Evolutionary conservation across 2,888 invertebrate species (phyloP).

Genomic region (Stictocephala bisonia): DNA sequence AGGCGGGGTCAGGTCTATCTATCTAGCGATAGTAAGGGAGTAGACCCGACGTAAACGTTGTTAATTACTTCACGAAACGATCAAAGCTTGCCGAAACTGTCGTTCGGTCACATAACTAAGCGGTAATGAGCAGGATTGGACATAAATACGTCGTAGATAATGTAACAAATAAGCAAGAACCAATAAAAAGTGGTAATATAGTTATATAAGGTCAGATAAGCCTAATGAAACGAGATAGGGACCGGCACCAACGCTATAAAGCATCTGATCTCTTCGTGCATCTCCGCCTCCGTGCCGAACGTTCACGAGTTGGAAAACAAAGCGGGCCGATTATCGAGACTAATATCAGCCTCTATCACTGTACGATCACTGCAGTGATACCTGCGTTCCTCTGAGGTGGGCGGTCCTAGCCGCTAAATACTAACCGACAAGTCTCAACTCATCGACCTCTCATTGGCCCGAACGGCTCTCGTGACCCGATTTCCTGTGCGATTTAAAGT

Average conservation of each 20-base stretch:
- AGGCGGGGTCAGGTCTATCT: too few species aligned
- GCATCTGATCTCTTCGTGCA: constrained; percentile 10
- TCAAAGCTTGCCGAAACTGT: constrained; percentile 8
- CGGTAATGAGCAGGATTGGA: constrained; percentile 20
- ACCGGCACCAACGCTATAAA: not conserved
- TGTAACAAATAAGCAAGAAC: constrained; percentile 35
- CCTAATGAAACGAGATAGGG: constrained; percentile 36
- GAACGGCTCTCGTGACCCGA: too few species aligned
- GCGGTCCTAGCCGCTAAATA: too few species aligned
- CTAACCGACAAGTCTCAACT: too few species aligned
- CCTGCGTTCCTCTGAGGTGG: too few species aligned
- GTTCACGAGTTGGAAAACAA: constrained; percentile 10
- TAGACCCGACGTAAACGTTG: not conserved
- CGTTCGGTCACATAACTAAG: constrained; percentile 19
- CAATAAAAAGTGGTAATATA: constrained; percentile 36
- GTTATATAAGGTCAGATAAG: constrained; percentile 37
- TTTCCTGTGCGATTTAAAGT: too few species aligned
- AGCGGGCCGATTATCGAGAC: constrained; percentile 22
- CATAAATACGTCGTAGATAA: constrained; percentile 32
- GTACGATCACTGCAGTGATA: constrained; percentile 16
- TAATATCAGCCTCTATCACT: constrained; percentile 5
- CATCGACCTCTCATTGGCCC: too few species aligned
- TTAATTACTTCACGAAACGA: not conserved
- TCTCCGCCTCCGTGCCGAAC: not conserved
- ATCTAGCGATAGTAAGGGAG: too few species aligned